Conservation (phyloP, 1,140 invertebrate species). For the Galleria mellonella region DNA sequence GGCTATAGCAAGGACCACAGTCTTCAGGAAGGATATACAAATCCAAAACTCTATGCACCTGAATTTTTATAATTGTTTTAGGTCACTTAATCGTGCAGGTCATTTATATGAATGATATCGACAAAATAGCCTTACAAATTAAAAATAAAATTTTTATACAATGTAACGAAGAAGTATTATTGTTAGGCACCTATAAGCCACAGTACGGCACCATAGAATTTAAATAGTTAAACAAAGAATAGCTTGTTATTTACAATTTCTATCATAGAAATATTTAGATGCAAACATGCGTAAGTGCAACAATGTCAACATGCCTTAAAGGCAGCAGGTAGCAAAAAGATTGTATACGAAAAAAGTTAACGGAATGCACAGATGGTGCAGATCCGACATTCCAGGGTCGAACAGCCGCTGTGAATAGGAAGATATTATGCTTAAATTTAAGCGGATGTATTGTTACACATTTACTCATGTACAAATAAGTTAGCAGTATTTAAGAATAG, state of each 20-base stretch:
- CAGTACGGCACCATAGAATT: neutral
- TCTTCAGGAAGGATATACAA: too few species aligned
- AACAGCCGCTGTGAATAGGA: constrained; percentile 16
- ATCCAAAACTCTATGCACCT: too few species aligned
- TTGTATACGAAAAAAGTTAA: constrained; percentile 38
- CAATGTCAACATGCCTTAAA: constrained; percentile 14
- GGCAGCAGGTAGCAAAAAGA: constrained; percentile 55
- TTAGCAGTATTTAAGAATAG: neutral
- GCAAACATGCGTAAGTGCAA: constrained; percentile 25
- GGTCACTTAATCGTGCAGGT: too few species aligned
- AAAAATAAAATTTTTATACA: too few species aligned
- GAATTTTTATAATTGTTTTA: too few species aligned
- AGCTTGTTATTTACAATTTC: too few species aligned
- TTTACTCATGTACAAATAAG: neutral
- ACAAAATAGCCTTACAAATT: too few species aligned
- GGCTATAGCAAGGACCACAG: neutral
- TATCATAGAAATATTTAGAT: too few species aligned
- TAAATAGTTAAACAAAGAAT: too few species aligned
- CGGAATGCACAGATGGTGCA: constrained; percentile 66
- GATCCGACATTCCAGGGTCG: constrained; percentile 45
- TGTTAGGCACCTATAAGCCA: neutral
- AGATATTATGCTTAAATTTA: neutral
- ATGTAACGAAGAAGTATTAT: too few species aligned
- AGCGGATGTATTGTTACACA: constrained; percentile 2
- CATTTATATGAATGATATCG: too few species aligned